Evolutionary conservation across 2,888 invertebrate genomes (phyloP).

Genomic region (Nomada lathburiana): DNA sequence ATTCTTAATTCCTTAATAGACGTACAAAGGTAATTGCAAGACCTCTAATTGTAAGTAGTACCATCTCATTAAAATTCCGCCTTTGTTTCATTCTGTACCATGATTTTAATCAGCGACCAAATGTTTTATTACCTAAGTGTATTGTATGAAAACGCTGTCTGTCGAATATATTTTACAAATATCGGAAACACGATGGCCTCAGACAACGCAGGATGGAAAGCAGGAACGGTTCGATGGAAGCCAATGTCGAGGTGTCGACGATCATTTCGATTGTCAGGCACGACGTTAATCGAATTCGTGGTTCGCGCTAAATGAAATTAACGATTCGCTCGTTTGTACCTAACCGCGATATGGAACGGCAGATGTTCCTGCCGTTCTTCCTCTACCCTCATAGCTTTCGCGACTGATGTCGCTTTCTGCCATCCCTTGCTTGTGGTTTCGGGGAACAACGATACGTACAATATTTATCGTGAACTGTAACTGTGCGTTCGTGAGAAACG

Average conservation of each 20-base stretch:
- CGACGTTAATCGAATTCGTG: conserved; percentile 82
- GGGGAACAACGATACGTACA: not conserved
- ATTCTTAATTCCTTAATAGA: too few relatives aligned
- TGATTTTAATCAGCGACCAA: not conserved
- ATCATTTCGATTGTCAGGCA: conserved; percentile 79
- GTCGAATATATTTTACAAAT: conserved; percentile 32
- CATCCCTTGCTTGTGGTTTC: not conserved
- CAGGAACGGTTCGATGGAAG: conserved; percentile 47
- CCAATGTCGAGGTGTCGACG: conserved; percentile 70
- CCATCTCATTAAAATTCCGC: too few relatives aligned
- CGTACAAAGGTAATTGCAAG: too few relatives aligned
- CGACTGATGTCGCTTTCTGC: conserved; percentile 29
- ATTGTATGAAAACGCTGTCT: conserved; percentile 15
- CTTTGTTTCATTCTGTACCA: not conserved
- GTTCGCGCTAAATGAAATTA: conserved; percentile 80
- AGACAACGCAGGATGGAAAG: conserved; percentile 40
- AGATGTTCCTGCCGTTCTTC: conserved; percentile 56
- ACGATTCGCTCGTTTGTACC: conserved; percentile 72
- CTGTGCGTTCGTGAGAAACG: conserved; percentile 5
- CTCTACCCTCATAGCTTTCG: conserved; percentile 17
- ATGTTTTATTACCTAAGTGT: not conserved
- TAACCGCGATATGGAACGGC: conserved; percentile 54
- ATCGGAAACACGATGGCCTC: conserved; percentile 31
- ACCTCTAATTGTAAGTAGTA: too few relatives aligned
- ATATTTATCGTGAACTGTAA: conserved; percentile 17